phyloP scores from a whole-genome alignment of 2,888 invertebrate species.

The Machimus atricapillus region DNA sequence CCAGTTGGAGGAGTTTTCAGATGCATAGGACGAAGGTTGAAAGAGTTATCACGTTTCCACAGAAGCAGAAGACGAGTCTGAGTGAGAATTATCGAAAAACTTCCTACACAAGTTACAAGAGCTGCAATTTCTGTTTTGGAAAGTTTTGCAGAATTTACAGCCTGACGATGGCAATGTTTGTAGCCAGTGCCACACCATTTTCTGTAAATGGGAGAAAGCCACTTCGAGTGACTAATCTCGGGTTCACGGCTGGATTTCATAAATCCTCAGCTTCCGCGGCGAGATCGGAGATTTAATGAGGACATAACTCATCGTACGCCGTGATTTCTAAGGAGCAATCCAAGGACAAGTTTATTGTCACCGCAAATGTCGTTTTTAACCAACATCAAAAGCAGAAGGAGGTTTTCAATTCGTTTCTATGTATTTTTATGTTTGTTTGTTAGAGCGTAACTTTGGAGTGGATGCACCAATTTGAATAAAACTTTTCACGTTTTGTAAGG shows the following conservation, averaged over 20 bases:
- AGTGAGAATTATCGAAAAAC: constrained; percentile 23
- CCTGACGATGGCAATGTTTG: not conserved
- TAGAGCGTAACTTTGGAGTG: not conserved
- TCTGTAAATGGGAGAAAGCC: not conserved
- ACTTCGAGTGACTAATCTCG: not conserved
- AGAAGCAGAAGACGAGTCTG: not conserved
- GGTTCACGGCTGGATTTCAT: not conserved
- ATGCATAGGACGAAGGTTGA: not conserved
- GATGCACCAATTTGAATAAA: not conserved
- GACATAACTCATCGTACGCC: not conserved
- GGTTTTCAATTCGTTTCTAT: not conserved
- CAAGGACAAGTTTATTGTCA: not conserved
- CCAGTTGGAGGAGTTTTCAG: not conserved
- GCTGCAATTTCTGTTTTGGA: constrained; percentile 1
- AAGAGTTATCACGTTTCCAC: constrained; percentile 2
- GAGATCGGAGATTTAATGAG: not conserved
- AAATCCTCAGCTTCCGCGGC: not conserved
- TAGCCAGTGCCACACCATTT: not conserved
- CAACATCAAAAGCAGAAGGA: not conserved
- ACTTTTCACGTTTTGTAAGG: not conserved
- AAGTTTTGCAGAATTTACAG: not conserved
- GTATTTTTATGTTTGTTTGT: not conserved
- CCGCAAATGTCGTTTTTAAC: not conserved
- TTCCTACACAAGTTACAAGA: not conserved
- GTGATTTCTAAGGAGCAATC: not conserved